phyloP scores from a whole-genome alignment of 2,797 vertebrate species.

The Falco rusticolus region DNA sequence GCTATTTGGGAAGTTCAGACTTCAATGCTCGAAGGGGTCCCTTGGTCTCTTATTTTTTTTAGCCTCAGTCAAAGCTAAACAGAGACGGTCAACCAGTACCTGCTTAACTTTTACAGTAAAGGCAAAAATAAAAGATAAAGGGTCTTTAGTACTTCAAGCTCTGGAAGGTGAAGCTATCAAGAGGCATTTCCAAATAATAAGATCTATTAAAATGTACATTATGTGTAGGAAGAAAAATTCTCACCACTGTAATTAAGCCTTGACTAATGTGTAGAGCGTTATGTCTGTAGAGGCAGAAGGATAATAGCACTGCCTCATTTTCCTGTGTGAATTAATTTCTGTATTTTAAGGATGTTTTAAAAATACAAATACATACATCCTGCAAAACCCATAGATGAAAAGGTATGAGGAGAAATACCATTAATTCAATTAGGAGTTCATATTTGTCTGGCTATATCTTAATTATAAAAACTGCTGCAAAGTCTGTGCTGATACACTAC shows the following conservation, averaged over 20 bases:
- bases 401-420: background rate
- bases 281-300: background rate
- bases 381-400: background rate
- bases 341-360: background rate
- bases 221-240: background rate
- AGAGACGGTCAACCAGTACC: background rate
- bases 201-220: background rate
- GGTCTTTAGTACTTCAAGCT: background rate
- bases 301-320: background rate
- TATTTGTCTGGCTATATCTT: background rate
- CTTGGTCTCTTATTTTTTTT: background rate
- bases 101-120: constrained; percentile 28
- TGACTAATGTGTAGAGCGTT: background rate
- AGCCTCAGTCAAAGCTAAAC: background rate
- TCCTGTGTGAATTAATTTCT: background rate
- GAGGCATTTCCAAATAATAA: background rate
- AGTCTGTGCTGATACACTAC: background rate
- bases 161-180: background rate
- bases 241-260: constrained; percentile 16
- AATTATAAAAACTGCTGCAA: background rate
- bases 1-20: constrained; percentile 8
- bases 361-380: background rate
- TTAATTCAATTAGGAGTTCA: background rate
- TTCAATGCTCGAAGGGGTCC: background rate
- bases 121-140: constrained; percentile 4